These are phyloP conservation scores for Aurelia coerulea DNA, from an alignment of 30 jellyfish, hydroid and myxozoan genomes.

Conservation along the genomic window DNA sequence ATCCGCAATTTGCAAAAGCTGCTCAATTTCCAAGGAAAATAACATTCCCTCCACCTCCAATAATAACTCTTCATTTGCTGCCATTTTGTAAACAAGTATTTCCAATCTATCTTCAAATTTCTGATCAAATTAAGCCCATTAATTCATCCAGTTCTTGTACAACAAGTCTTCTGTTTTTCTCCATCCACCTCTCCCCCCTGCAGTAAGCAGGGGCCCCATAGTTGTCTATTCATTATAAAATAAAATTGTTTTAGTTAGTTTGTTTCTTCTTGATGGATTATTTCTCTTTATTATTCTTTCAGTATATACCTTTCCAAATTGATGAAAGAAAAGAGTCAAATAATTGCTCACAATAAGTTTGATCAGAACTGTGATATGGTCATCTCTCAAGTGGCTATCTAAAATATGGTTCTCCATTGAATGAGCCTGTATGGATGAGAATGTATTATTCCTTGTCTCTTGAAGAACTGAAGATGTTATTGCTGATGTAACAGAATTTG, in stretches of 20 bases:
- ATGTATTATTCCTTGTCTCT: conserved; percentile 11
- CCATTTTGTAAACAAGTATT: too few species aligned
- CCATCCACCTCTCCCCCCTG: too few species aligned
- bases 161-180: too few species aligned
- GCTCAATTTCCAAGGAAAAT: too few species aligned
- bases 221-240: conserved; percentile 11
- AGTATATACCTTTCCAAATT: conserved; percentile 1
- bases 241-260: background rate
- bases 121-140: too few species aligned
- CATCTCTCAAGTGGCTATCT: conserved; percentile 33
- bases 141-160: too few species aligned
- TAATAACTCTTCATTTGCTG: too few species aligned
- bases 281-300: background rate
- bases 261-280: conserved; percentile 4
- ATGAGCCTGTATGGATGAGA: conserved; percentile 11
- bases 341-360: background rate
- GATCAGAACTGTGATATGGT: conserved; percentile 22
- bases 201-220: too few species aligned
- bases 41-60: too few species aligned
- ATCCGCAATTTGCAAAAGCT: too few species aligned
- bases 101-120: too few species aligned
- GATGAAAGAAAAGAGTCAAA: conserved; percentile 2
- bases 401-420: conserved; percentile 15
- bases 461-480: background rate
- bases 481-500: background rate